Conservation (phyloP, 2,888 invertebrate species). For the Corbicula japonica region DNA sequence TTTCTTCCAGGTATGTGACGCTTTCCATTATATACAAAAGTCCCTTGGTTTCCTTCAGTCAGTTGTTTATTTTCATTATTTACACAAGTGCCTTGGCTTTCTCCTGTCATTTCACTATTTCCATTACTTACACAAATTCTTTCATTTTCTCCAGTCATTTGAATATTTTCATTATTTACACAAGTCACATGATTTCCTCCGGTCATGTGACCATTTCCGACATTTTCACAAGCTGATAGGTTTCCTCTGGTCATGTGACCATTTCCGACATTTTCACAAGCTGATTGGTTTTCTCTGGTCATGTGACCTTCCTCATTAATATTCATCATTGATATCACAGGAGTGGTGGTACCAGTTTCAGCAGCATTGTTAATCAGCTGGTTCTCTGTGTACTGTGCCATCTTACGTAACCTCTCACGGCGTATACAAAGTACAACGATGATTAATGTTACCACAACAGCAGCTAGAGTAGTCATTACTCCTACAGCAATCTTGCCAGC, state of each 20-base stretch:
- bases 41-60: too few relatives aligned
- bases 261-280: too few relatives aligned
- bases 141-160: too few relatives aligned
- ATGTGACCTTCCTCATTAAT: constrained; percentile 2
- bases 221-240: too few relatives aligned
- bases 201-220: too few relatives aligned
- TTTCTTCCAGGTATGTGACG: too few relatives aligned
- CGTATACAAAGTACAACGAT: constrained; percentile 44
- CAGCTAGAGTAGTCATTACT: constrained; percentile 53
- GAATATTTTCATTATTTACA: too few relatives aligned
- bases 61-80: too few relatives aligned
- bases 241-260: too few relatives aligned
- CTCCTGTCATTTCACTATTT: background rate
- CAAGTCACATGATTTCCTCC: background rate
- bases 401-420: constrained; percentile 28
- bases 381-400: constrained; percentile 1
- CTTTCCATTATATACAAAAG: too few relatives aligned
- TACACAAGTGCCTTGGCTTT: too few relatives aligned
- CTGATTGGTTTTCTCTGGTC: too few relatives aligned
- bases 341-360: constrained; percentile 4
- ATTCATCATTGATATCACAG: background rate
- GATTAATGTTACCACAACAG: constrained; percentile 37
- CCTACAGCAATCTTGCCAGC: constrained; percentile 63
- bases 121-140: constrained; percentile 14
- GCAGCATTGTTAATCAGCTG: constrained; percentile 12